Base-by-base conservation (phyloP, 2,797 vertebrate genomes). In the Florisuga fusca region DNA sequence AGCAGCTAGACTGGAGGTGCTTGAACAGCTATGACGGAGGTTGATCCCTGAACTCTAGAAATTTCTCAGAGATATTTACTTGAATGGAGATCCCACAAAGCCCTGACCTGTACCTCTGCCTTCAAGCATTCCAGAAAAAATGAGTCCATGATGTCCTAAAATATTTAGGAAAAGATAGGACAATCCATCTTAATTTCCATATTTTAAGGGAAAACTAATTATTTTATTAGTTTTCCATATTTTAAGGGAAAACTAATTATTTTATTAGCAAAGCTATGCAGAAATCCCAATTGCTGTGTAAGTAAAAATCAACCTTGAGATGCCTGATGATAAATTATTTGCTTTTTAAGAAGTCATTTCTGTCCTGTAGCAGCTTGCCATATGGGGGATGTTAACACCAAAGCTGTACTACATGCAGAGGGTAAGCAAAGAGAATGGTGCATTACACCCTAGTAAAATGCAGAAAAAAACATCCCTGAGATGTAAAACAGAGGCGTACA, bases 251-350 rank as follows among this genome's bases (percentile, higher is more conserved):
- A 92, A 81, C 18, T 20, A 63, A 53, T 92, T 0, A 53, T 45
- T 89, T 93, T 66, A 51, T 62, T 62, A 73, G 34, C 15, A 84
- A 91, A 94, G 15, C 21, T 86, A 23, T 75, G 53, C 55, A 78
- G 58, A 66, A 59, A n/a, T 75, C 25, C 20, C 72, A 38, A 46
- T 34, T 64, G 29, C 20, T 73, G 8, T 53, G 7, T 54, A 61
- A 80, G 9, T 85, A 36, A 74, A 85, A 89, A 71, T 50, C 69
- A 45, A 46, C 31, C 55, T 72, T 73, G 50, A 58, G 54, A 41
- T 87, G 8, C 18, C 18, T 74, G 63, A 55, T 57, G 15, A 64
- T 50, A 34, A 15, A 46, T 48, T 45, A 34, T 64, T 89, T 91
- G 19, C 18, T 61, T 85, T 48, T 68, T 50, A n/a, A 78, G 79